Evolutionary conservation across 2,113 vertebrate species (phyloP).

Genomic region (Emydocephalus ijimae): DNA sequence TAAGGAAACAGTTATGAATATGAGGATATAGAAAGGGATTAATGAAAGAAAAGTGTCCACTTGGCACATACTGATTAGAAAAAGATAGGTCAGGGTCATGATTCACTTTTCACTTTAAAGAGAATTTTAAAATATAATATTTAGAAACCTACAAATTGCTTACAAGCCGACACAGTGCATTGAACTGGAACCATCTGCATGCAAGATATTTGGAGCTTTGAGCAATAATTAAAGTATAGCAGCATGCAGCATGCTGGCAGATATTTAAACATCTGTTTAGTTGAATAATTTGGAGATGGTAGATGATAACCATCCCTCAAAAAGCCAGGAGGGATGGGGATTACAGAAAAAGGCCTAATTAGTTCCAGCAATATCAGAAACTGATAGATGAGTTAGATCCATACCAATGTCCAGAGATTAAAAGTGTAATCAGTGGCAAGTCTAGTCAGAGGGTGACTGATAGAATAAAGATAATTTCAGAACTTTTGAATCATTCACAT

Average conservation of each 20-base stretch:
- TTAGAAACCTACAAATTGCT: background rate
- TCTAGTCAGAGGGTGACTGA: conserved; percentile 14
- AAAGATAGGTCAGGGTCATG: background rate
- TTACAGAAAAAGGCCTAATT: conserved; percentile 49
- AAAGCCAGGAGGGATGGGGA: conserved; percentile 35
- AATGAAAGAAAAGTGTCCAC: background rate
- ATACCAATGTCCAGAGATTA: conserved; percentile 39
- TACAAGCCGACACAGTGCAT: background rate
- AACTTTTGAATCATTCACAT: conserved; percentile 19
- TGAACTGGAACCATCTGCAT: background rate
- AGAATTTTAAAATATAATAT: conserved; percentile 6
- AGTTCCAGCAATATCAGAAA: conserved; percentile 44
- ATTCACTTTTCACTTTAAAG: background rate
- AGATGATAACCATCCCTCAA: conserved; percentile 35
- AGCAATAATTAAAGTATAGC: conserved; percentile 47
- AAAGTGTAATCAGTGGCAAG: conserved; percentile 26
- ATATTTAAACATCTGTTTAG: conserved; percentile 49
- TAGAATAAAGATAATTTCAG: conserved; percentile 44
- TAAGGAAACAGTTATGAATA: background rate
- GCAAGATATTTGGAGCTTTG: conserved; percentile 19
- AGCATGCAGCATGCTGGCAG: conserved; percentile 36
- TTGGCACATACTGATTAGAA: background rate
- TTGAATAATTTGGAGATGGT: conserved; percentile 28
- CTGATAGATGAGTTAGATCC: conserved; percentile 52
- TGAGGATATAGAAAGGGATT: background rate